Evolutionary conservation across 1,140 invertebrate genomes (phyloP), one percentile per base, ranked within the genome.

Genomic region (Drosophila biarmipes): DNA sequence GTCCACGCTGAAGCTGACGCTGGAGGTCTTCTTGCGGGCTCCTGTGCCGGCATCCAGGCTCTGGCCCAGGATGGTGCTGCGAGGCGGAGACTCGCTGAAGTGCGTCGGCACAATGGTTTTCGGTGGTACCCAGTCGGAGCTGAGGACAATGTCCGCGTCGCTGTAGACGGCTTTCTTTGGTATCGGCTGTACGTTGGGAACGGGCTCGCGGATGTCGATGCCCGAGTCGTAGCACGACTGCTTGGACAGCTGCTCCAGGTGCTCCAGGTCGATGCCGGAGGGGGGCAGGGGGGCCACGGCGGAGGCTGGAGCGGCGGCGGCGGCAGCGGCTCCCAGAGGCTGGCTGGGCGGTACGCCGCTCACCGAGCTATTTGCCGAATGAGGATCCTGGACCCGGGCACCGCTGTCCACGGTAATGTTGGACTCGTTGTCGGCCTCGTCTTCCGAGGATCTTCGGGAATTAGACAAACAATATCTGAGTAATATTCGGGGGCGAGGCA

Each of bases 161-260:
- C 96, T 96, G 92, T 96, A 97, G 64, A 94, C 93, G 89, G 94
- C 78, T 90, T 92, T 92, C 85, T 91, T 91, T 91, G 90, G 84
- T 90, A 91, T 91, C 35, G 91, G 90, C 67, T 91, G 92, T 87
- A 94, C 92, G 73, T 92, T 92, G 61, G 94, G 94, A 55, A 92
- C 92, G 58, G 95, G 95, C 82, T 97, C 96, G 80, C 96, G 94
- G 73, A 97, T 97, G 92, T 97, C 96, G 86, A 97, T 97, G 74
- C 96, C 96, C n/a, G 96, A 97, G 93, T 97, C 96, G 92, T 97
- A 96, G 93, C 96, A 97, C 73, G 95, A 96, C 66, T 95, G 94
- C 92, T 97, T 97, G 74, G 90, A 90, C 46, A 91, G 62, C 56
- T 91, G 73, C 58, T 91, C 90, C 68, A 91, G 59, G 45, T 91